A percentile compares a stretch with the other conserved stretches of the same genome.
These are phyloP conservation scores for Melitaea cinxia DNA, from an alignment of 1,140 invertebrate genomes.

Conservation along the genomic window DNA sequence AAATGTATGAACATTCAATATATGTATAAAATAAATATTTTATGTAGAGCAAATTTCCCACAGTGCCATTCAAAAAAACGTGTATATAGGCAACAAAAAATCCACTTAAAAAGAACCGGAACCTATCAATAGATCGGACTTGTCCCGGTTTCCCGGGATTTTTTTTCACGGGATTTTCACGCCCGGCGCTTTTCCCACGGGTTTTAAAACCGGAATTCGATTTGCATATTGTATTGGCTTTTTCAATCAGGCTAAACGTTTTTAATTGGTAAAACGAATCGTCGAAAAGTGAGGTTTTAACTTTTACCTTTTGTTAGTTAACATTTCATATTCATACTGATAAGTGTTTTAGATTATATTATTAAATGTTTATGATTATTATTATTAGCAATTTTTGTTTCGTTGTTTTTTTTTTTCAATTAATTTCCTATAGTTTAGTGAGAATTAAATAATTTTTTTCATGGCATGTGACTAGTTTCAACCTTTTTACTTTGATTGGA, in stretches of 20 bases:
- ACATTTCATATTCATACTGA: neutral
- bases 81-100: slow-evolving; percentile 50
- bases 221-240: slow-evolving; percentile 61
- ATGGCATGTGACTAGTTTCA: no score
- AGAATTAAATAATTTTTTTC: no score
- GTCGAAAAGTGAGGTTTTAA: neutral
- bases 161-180: slow-evolving; percentile 46
- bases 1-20: neutral
- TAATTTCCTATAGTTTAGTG: no score
- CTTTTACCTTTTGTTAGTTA: neutral
- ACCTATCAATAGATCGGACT: slow-evolving; percentile 69
- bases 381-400: no score
- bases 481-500: no score
- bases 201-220: slow-evolving; percentile 48
- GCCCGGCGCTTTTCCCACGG: slow-evolving; percentile 44
- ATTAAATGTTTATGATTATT: no score
- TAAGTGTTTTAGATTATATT: no score
- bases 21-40: neutral
- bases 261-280: slow-evolving; percentile 27
- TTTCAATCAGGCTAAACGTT: slow-evolving; percentile 34
- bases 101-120: slow-evolving; percentile 46
- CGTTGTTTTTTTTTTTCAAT: no score
- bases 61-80: slow-evolving; percentile 41
- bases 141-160: slow-evolving; percentile 40
- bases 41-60: slow-evolving; percentile 46